Evolutionary conservation across 2,113 vertebrate genomes (phyloP).

Genomic region (Corvus hawaiiensis): DNA sequence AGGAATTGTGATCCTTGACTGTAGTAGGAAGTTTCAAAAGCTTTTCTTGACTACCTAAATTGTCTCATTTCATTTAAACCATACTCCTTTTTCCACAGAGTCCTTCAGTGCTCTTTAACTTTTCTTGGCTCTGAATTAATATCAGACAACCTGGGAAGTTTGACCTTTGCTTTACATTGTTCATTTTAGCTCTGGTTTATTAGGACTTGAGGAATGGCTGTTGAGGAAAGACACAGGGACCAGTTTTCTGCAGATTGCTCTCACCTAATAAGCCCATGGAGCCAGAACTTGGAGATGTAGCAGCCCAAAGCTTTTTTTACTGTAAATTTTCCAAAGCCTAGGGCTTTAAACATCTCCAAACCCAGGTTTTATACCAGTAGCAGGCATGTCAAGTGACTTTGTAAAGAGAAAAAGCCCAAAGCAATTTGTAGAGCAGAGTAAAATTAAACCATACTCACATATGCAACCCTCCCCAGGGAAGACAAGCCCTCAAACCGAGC

Average conservation of each 20-base stretch:
- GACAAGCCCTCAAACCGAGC: rapidly evolving
- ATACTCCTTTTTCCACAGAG: neutral
- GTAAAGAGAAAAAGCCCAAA: neutral
- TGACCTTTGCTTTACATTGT: neutral
- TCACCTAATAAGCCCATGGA: neutral
- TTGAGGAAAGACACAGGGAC: neutral
- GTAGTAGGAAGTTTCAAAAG: neutral
- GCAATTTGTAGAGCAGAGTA: neutral
- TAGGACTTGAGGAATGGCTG: neutral
- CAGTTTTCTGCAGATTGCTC: neutral
- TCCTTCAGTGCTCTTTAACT: neutral
- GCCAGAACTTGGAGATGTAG: neutral
- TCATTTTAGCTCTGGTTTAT: neutral
- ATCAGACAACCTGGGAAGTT: neutral
- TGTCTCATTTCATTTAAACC: neutral
- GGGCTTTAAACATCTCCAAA: neutral
- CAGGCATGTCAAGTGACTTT: neutral
- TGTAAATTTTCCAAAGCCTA: neutral
- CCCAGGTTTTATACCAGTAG: neutral
- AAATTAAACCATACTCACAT: neutral
- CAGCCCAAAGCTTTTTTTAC: neutral
- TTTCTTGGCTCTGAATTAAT: neutral
- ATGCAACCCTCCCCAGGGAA: neutral
- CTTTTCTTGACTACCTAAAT: neutral
- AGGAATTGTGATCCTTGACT: neutral